phyloP scores from a whole-genome alignment of 1,140 invertebrate species.

The Laodelphax striatellus region DNA sequence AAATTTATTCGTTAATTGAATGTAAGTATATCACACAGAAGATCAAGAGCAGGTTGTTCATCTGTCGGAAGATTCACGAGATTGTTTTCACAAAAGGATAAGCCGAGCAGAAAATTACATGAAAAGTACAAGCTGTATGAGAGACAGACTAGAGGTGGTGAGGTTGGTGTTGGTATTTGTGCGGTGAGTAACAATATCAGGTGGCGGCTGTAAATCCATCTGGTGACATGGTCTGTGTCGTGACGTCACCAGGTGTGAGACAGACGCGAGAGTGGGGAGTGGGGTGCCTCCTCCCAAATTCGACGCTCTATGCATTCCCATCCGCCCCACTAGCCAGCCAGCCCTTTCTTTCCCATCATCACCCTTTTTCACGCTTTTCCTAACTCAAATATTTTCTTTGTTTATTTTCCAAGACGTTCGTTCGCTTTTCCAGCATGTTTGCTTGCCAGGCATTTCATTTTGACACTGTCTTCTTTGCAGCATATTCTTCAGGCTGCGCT shows the following conservation, averaged over 20 bases:
- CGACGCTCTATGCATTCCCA: background rate
- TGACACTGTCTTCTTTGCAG: background rate
- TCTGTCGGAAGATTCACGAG: too few relatives aligned
- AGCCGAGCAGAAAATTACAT: too few relatives aligned
- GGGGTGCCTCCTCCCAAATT: background rate
- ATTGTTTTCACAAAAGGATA: too few relatives aligned
- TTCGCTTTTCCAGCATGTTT: background rate
- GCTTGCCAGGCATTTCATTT: conserved; percentile 1
- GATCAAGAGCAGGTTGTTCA: too few relatives aligned
- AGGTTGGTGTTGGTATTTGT: too few relatives aligned
- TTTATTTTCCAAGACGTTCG: conserved; percentile 3
- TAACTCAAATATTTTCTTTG: conserved; percentile 3
- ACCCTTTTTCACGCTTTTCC: conserved; percentile 1
- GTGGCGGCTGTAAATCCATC: background rate
- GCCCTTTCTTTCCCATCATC: background rate
- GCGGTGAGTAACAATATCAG: background rate
- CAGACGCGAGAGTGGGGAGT: background rate
- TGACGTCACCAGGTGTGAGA: background rate
- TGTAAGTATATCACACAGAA: too few relatives aligned
- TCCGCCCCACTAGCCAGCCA: background rate
- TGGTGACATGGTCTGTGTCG: background rate
- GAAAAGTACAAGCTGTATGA: too few relatives aligned
- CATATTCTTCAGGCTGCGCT: background rate
- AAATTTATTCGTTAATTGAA: too few relatives aligned
- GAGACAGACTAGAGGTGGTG: too few relatives aligned